Base-by-base conservation (phyloP, 2,113 vertebrate genomes). In the Willisornis vidua region DNA sequence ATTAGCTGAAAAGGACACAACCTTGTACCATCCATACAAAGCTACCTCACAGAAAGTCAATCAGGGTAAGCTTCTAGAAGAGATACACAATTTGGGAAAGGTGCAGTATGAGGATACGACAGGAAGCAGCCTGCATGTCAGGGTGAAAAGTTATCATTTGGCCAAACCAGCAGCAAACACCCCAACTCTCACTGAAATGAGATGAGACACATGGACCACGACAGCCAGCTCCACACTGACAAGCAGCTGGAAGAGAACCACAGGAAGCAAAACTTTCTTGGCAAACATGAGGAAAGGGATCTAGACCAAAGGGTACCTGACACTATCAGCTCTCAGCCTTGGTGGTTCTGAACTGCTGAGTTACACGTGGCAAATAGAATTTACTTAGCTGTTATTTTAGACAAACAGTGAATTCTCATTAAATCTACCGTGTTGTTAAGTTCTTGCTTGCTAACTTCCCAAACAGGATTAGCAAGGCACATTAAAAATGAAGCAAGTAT, bases 181-280 rank as follows among this genome's bases (percentile, higher is more conserved):
- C 46, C 17, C 2, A 2, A 7, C 11, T 80, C 75, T 51, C 59
- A 55, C 19, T 8, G 4, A 76, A 84, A 72, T 2, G 37, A 66
- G 49, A 48, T n/a, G 72, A 73, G 78, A 85, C 33, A 58, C 0
- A 2, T 3, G 22, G 55, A 82, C 26, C 3, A 1, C 0, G 1
- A 78, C 41, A 85, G 25, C 6, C 67, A 74, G 51, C 39, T 86
- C 51, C 75, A 78, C 31, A 10, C 31, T 37, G 66, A 87, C 72
- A 83, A 25, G 74, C 63, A 59, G 76, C 63, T 86, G 67, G 48
- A 86, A 90, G 61, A 91, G 39, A 93, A 62, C 7, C 51, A 54
- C 24, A 78, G 61, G 48, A 7, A 77, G 68, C 12, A 96, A 87
- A 88, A 89, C 8, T 88, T 85, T 83, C 87, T 88, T 95, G 85